Evolutionary conservation across 1,140 invertebrate genomes (phyloP).

Genomic region (Hyposmocoma kahamanoa): DNA sequence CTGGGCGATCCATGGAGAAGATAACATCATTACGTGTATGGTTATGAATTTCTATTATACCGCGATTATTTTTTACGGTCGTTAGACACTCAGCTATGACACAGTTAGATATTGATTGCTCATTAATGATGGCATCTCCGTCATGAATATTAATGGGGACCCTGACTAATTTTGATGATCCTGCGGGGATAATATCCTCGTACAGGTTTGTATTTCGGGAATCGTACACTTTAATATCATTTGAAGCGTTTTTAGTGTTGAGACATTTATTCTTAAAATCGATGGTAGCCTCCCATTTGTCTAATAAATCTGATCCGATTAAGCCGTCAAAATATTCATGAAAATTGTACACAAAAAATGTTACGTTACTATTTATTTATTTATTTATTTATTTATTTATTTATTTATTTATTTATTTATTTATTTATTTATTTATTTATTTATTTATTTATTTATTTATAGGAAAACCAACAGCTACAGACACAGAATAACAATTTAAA

Average conservation of each 20-base stretch:
- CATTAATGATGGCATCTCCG: constrained; percentile 19
- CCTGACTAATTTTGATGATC: constrained; percentile 19
- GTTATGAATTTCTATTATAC: constrained; percentile 19
- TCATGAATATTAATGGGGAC: constrained; percentile 21
- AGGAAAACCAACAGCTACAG: no score
- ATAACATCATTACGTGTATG: constrained; percentile 22
- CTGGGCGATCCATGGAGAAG: constrained; percentile 19
- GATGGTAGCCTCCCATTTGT: constrained; percentile 9
- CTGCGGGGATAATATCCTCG: constrained; percentile 31
- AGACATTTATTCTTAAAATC: constrained; percentile 20
- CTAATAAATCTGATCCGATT: not conserved
- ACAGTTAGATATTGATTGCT: constrained; percentile 22
- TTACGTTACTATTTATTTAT: not conserved
- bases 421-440: no score
- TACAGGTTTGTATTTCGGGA: constrained; percentile 30
- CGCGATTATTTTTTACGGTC: constrained; percentile 18
- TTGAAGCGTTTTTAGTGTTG: constrained; percentile 17
- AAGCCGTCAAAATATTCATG: not conserved
- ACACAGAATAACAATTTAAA: no score
- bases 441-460: no score
- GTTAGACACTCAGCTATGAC: constrained; percentile 17
- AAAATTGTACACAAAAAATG: not conserved
- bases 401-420: no score
- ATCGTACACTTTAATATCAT: constrained; percentile 23
- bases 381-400: no score